A percentile compares a stretch with the other conserved stretches of the same genome.
Evolutionary conservation across 2,797 vertebrate species (phyloP).

Genomic region (Protosalanx chinensis): DNA sequence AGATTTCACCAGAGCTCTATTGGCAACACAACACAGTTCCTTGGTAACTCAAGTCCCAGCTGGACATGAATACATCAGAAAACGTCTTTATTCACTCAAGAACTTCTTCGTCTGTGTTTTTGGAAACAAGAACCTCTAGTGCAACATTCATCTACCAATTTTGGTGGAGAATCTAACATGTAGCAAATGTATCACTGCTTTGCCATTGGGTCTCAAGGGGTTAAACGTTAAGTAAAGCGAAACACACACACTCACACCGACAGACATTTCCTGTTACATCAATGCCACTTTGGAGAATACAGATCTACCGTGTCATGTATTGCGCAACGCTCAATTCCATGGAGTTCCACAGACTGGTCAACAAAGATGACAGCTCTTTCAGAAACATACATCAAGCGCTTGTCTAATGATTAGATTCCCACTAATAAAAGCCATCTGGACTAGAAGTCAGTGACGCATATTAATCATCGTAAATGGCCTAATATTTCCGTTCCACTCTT

Average conservation of each 20-base stretch:
- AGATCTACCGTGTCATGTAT: slow-evolving; percentile 14
- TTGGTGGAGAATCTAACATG: slow-evolving; percentile 9
- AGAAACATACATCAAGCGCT: slow-evolving; percentile 28
- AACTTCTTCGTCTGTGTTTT: slow-evolving; percentile 9
- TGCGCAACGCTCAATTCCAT: slow-evolving; percentile 14
- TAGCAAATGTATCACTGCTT: slow-evolving; percentile 15
- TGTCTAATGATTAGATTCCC: slow-evolving; percentile 34
- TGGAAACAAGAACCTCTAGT: background rate
- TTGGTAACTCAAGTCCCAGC: slow-evolving; percentile 12
- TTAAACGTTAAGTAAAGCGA: background rate
- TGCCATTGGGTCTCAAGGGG: slow-evolving; percentile 3
- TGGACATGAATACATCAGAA: slow-evolving; percentile 14
- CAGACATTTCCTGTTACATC: background rate
- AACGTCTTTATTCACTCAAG: slow-evolving; percentile 7
- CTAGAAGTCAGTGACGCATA: slow-evolving; percentile 18
- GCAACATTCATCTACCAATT: slow-evolving; percentile 15
- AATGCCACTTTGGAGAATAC: background rate
- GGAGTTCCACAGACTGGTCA: slow-evolving; percentile 31
- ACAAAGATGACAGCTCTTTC: slow-evolving; percentile 27
- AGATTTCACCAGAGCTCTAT: background rate
- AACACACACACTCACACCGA: background rate
- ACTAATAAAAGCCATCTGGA: slow-evolving; percentile 47
- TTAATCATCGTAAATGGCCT: slow-evolving; percentile 45
- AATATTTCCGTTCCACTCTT: slow-evolving; percentile 41
- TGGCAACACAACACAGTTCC: background rate